These are phyloP conservation scores for Magallana nippona DNA, from an alignment of 2,888 invertebrate species.

Conservation along the genomic window DNA sequence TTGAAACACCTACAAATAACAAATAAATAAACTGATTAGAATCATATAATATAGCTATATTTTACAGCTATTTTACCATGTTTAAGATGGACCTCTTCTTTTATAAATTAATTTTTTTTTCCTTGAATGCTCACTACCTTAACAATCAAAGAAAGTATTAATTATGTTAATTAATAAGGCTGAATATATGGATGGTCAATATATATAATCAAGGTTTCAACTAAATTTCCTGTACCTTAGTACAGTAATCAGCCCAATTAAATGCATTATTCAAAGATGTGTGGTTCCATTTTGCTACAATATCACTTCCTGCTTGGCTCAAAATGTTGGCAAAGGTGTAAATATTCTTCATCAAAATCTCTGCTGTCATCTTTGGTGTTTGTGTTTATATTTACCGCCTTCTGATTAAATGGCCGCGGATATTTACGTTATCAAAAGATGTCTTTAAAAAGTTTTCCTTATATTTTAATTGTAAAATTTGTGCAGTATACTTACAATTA, in stretches of 20 bases:
- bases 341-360: constrained; percentile 60
- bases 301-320: constrained; percentile 54
- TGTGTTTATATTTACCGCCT: constrained; percentile 82
- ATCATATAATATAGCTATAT: too few relatives aligned
- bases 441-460: background rate
- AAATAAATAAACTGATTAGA: background rate
- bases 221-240: constrained; percentile 50
- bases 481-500: background rate
- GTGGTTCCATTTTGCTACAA: constrained; percentile 57
- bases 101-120: too few relatives aligned
- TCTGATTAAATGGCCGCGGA: background rate
- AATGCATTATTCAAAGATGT: constrained; percentile 59
- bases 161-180: too few relatives aligned
- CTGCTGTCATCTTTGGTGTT: background rate
- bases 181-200: too few relatives aligned
- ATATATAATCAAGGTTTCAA: too few relatives aligned
- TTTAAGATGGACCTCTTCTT: too few relatives aligned
- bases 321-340: constrained; percentile 64
- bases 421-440: background rate
- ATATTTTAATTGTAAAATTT: background rate
- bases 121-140: too few relatives aligned
- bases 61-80: too few relatives aligned
- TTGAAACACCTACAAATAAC: constrained; percentile 51
- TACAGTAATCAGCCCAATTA: constrained; percentile 65
- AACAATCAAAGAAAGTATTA: too few relatives aligned